Base-by-base conservation (phyloP, 2,888 invertebrate species). In the Rhingia rostrata region DNA sequence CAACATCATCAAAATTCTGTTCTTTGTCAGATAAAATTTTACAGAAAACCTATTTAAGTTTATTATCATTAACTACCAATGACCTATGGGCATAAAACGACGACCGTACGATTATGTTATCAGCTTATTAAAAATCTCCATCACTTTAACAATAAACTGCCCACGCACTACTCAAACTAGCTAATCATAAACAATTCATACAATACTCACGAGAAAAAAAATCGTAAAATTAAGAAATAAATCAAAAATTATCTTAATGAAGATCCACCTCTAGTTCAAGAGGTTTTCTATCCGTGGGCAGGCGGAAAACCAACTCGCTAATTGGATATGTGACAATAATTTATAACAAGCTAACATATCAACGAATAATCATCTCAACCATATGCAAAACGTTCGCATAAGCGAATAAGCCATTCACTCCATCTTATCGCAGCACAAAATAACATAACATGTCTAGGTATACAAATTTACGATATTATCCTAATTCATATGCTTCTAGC, bases 401-500 rank as follows among this genome's bases (percentile, higher is more conserved):
- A 22, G 22, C 22, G 9, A 22, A 41, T 41, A 32, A 30, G 22
- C n/a, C 30, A 7, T 22, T 22, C 22, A 22, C 22, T 22, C 22
- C 22, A 22, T 22, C 22, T 22, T 22, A 22, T 22, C 22, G 22
- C 22, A 22, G 22, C 22, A 22, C 22, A 22, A 22, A 12, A 32
- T 12, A 9, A 33, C 33, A 47, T n/a, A 9, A 22, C 30, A 6
- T 33, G 10, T 14, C 41, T 51, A 30, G 33, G 45, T 35, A 32
- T 12, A 6, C 43, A 43, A 45, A 60, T 53, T 67, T 56, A 51
- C 51, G 60, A 53, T 61, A 69, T 47, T 39, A 0, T 32, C 67
- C 75, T 67, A 60, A 67, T 75, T 75, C 58, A 60, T 75, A 69
- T 77, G 67, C 77, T 60, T 67, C 75, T 66, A 45, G 66, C 75